These are phyloP conservation scores for Paguma larvata DNA, from an alignment of 2,797 vertebrate genomes.

Conservation along the genomic window DNA sequence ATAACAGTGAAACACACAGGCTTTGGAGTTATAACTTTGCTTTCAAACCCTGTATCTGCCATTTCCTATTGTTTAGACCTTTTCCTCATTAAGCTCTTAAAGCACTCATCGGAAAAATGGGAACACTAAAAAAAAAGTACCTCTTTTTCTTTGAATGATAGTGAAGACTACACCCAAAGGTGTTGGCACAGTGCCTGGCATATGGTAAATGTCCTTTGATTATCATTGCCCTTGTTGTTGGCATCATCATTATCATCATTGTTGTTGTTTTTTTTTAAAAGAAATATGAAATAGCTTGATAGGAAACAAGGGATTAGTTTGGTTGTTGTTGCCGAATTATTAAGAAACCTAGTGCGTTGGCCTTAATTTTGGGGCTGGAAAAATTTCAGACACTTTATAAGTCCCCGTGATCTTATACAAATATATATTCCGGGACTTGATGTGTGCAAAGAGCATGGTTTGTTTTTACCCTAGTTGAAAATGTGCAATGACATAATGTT, in stretches of 20 bases:
- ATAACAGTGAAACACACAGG: neutral
- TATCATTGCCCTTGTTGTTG: neutral
- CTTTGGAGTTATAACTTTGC: neutral
- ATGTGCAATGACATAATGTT: constrained; percentile 79
- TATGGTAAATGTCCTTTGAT: neutral
- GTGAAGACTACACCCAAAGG: neutral
- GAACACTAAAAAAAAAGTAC: neutral
- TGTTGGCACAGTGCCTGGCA: neutral
- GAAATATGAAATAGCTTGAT: constrained; percentile 17
- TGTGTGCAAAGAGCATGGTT: constrained; percentile 77
- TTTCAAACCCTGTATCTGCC: neutral
- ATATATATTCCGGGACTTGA: constrained; percentile 73
- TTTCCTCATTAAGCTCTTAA: neutral
- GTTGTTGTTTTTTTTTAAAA: neutral
- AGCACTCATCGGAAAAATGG: neutral
- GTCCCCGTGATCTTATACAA: constrained; percentile 79
- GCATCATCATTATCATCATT: neutral
- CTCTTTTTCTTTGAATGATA: neutral
- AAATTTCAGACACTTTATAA: constrained; percentile 79
- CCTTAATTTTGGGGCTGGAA: constrained; percentile 81
- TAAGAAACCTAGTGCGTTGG: constrained; percentile 46
- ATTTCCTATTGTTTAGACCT: neutral
- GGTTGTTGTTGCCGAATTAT: constrained; percentile 36
- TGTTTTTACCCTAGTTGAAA: constrained; percentile 77
- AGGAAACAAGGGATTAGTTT: constrained; percentile 8